These are phyloP conservation scores for Nycticorax nycticorax DNA, from an alignment of 2,113 vertebrate genomes.

Conservation along the genomic window DNA sequence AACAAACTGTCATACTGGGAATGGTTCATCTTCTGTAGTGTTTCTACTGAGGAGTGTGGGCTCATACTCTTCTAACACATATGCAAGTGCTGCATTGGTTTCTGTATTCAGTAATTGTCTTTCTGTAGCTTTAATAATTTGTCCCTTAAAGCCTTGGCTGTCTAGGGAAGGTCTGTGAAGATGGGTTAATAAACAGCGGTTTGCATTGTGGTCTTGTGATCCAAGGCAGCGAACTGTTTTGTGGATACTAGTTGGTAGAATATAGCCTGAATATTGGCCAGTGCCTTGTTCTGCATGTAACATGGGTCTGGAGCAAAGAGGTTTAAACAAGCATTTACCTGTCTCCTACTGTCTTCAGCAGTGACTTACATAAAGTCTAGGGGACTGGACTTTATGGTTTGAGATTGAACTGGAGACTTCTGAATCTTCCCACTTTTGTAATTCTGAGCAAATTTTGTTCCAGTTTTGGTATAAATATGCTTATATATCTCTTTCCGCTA, in stretches of 20 bases:
- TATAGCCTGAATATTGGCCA: background rate
- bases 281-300: background rate
- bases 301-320: background rate
- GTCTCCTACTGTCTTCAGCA: background rate
- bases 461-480: background rate
- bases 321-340: background rate
- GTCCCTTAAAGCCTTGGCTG: background rate
- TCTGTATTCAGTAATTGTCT: background rate
- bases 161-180: background rate
- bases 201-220: background rate
- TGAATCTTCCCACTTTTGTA: background rate
- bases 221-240: background rate
- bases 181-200: background rate
- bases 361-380: background rate
- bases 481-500: background rate
- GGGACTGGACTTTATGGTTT: background rate
- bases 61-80: background rate
- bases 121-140: background rate
- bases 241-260: background rate
- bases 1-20: background rate
- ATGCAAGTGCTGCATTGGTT: background rate
- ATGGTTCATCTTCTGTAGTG: background rate
- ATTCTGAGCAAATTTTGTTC: background rate
- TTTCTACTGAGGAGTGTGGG: background rate
- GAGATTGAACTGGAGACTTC: background rate